Base-by-base conservation (phyloP, 2,888 invertebrate genomes). In the Nephrotoma flavescens region DNA sequence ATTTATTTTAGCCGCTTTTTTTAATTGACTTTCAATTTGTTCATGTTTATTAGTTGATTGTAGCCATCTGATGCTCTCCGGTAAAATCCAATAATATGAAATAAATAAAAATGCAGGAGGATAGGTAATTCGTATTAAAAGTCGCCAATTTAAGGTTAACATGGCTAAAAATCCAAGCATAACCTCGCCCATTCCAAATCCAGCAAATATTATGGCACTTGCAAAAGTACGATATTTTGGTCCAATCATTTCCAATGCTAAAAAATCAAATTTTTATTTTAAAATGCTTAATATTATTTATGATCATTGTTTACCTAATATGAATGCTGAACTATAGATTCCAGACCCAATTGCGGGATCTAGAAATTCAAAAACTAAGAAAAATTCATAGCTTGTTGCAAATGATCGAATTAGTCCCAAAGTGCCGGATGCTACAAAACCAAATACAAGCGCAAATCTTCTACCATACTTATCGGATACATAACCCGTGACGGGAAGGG, bases 31-130 rank as follows among this genome's bases (percentile, higher is more conserved):
- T 86, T 93, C 93, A 0, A 95, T 94, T 57, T 93, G 92, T 0
- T 93, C 91, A 12, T 7, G n/a, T 71, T 15, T n/a, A 71, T 87
- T 93, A 92, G 2, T 94, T 93, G 87, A 94, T 93, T 12, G 94
- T 94, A 86, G 95, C 91, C 87, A 96, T 92, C 97, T 93, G 86
- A 95, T 92, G 88, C 95, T 96, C 92, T 96, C 96, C 42, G 95
- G 95, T 42, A 95, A 90, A 85, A 95, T 90, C 93, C 95, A 94
- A 89, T 94, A 93, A 90, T 95, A 95, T 9, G 15, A 71, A n/a
- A 71, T 71, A n/a, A 9, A 71, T 7, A 71, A 19, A 71, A 71
- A 71, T 11, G 71, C 15, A 15, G 71, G 71, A 71, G 15, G 15
- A 71, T 15, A 71, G 7, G 41, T 9, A 1, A 45, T 19, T 0